Conservation (phyloP, 2,113 vertebrate species). For the Oryzias woworae region DNA sequence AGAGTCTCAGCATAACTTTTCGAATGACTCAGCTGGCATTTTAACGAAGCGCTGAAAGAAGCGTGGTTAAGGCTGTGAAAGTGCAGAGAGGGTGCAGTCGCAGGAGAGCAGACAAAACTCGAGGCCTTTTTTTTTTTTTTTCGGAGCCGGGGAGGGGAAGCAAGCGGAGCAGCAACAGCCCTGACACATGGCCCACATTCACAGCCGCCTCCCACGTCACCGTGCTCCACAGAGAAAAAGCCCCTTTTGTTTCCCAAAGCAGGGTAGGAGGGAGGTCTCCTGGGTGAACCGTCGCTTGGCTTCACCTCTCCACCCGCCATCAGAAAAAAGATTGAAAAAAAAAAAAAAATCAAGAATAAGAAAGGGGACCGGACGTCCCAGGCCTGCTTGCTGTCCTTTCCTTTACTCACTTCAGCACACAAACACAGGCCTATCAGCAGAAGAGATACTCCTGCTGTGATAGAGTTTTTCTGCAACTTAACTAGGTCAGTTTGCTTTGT, state of each 20-base stretch:
- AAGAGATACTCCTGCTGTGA: constrained; percentile 30
- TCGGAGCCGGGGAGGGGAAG: constrained; percentile 37
- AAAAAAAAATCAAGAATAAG: constrained; percentile 3
- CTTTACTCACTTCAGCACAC: constrained; percentile 61
- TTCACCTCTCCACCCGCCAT: constrained; percentile 54
- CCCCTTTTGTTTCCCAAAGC: constrained; percentile 64
- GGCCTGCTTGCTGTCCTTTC: constrained; percentile 48
- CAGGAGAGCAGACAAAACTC: constrained; percentile 1
- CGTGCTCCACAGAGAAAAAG: constrained; percentile 67
- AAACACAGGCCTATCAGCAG: constrained; percentile 65
- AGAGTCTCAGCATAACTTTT: constrained; percentile 12
- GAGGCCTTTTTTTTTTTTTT: constrained; percentile 12
- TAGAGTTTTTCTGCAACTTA: constrained; percentile 58
- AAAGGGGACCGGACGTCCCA: constrained; percentile 55
- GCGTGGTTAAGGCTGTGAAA: constrained; percentile 17
- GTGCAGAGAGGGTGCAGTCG: background rate
- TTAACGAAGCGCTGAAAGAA: constrained; percentile 33
- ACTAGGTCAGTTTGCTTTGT: constrained; percentile 63
- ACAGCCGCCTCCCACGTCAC: constrained; percentile 71
- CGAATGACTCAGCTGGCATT: constrained; percentile 20
- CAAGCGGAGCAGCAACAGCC: constrained; percentile 56
- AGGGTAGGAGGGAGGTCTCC: constrained; percentile 62
- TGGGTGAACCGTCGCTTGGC: constrained; percentile 66
- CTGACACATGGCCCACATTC: constrained; percentile 77
- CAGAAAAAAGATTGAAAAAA: constrained; percentile 34